These are phyloP conservation scores for Cyclina sinensis DNA, from an alignment of 1,140 invertebrate genomes.

Conservation along the genomic window DNA sequence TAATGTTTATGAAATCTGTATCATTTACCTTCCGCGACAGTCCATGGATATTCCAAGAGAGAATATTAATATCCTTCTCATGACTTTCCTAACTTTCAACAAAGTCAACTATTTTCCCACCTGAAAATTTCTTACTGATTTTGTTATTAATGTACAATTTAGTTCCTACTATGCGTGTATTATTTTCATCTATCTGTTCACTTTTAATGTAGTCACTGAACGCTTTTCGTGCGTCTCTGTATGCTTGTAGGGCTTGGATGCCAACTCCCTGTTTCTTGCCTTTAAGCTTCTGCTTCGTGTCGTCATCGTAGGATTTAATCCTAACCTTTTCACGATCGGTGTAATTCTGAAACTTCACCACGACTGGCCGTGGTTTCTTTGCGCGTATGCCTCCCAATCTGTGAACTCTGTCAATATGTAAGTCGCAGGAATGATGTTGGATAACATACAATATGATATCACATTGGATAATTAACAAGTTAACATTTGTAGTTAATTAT, in stretches of 20 bases:
- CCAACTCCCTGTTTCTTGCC: not conserved
- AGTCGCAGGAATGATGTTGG: too few species aligned
- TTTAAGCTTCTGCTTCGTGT: not conserved
- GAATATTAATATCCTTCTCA: slow-evolving; percentile 7
- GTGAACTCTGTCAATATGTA: not conserved
- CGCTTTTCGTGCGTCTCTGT: not conserved
- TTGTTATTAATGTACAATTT: not conserved
- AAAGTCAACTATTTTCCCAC: not conserved
- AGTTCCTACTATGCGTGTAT: not conserved
- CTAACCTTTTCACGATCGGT: not conserved
- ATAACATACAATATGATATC: too few species aligned
- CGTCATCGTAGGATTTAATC: not conserved
- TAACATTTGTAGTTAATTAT: too few species aligned
- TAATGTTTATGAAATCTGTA: slow-evolving; percentile 4
- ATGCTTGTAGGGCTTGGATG: not conserved
- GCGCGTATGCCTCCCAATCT: not conserved
- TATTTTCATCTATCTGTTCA: not conserved
- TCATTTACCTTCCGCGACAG: not conserved
- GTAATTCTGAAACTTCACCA: not conserved
- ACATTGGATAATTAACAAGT: too few species aligned
- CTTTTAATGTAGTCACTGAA: not conserved
- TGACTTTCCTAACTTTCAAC: too few species aligned
- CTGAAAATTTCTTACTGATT: not conserved
- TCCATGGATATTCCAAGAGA: slow-evolving; percentile 23
- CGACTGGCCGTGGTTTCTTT: not conserved